phyloP scores from a whole-genome alignment of 2,113 vertebrate genomes.

The Dromas ardeola region DNA sequence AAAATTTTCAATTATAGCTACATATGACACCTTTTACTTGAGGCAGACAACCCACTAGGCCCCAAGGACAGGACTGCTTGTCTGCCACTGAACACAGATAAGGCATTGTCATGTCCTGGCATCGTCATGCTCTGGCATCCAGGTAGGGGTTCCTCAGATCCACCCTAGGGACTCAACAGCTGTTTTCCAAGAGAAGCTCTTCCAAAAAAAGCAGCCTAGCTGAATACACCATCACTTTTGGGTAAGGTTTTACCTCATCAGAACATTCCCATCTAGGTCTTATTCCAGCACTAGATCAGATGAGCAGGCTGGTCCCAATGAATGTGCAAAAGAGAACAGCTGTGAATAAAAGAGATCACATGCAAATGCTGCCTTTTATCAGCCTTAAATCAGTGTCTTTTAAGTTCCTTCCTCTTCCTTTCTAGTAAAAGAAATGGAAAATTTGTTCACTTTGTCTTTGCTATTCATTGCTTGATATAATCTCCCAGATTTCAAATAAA shows the following conservation, averaged over 20 bases:
- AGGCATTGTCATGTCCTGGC: not conserved
- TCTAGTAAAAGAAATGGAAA: not conserved
- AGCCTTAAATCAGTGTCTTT: not conserved
- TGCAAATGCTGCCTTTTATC: not conserved
- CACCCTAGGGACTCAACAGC: not conserved
- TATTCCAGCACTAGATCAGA: not conserved
- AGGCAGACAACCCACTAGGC: not conserved
- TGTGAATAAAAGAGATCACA: not conserved
- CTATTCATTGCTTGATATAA: not conserved
- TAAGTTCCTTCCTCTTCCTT: not conserved
- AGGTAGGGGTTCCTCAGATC: not conserved
- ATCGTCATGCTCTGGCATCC: not conserved
- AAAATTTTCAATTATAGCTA: not conserved
- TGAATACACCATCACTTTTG: not conserved
- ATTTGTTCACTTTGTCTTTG: not conserved
- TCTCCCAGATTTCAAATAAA: not conserved
- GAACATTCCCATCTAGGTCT: not conserved
- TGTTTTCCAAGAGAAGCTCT: not conserved
- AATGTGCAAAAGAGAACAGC: not conserved
- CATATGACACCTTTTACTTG: not conserved
- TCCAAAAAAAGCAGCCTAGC: not conserved
- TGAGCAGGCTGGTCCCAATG: not conserved
- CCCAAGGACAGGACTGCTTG: not conserved
- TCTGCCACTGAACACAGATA: not conserved
- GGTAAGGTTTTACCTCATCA: not conserved